Conservation (phyloP, 2,797 vertebrate species). For the Alfaro cultratus region DNA sequence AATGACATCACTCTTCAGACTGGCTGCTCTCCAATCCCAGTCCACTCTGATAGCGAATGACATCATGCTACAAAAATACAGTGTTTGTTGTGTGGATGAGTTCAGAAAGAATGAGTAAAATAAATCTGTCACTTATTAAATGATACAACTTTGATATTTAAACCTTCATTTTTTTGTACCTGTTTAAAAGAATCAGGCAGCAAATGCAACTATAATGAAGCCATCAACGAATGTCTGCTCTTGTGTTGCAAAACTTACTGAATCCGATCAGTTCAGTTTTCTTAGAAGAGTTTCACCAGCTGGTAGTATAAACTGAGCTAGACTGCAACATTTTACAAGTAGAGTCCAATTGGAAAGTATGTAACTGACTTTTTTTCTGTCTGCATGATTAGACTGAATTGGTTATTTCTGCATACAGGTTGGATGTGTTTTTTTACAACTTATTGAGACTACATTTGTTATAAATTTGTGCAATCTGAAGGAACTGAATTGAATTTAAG, state of each 20-base stretch:
- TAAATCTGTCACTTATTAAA: conserved; percentile 9
- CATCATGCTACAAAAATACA: conserved; percentile 34
- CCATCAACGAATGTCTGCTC: neutral
- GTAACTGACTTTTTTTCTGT: neutral
- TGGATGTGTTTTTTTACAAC: neutral
- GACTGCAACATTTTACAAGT: neutral
- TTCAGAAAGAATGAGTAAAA: conserved; percentile 1
- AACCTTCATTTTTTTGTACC: neutral
- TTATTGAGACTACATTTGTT: neutral
- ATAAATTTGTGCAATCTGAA: neutral
- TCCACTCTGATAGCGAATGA: conserved; percentile 47
- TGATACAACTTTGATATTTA: conserved; percentile 2
- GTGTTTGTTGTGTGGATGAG: conserved; percentile 27
- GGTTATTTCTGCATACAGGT: neutral
- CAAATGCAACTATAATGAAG: neutral
- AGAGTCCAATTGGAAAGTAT: neutral
- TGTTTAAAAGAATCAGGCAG: neutral
- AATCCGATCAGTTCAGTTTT: neutral
- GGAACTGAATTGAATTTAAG: neutral
- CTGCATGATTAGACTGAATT: neutral
- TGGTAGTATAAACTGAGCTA: neutral
- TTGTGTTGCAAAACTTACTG: neutral
- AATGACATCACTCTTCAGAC: conserved; percentile 50
- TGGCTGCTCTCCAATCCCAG: conserved; percentile 42
- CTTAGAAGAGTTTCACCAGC: neutral